Percentiles rank a stretch among this genome's conserved stretches.
Evolutionary conservation across 2,888 invertebrate genomes (phyloP).

Genomic region (Flexamia atlantica): DNA sequence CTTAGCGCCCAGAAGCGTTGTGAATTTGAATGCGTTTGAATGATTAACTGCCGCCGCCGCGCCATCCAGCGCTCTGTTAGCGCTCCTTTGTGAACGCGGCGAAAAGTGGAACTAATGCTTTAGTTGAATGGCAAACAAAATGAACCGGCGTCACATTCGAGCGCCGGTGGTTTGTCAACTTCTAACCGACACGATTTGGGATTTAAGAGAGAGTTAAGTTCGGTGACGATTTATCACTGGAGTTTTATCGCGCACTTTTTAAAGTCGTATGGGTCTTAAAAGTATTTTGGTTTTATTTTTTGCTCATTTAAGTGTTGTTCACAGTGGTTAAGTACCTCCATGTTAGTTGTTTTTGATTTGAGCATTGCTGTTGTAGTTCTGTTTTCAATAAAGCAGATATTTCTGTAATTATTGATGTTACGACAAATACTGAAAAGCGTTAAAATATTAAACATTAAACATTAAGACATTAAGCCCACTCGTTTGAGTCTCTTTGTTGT

Average conservation of each 20-base stretch:
- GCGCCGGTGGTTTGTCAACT: conserved; percentile 28
- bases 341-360: no score
- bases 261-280: conserved; percentile 5
- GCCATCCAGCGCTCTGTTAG: conserved; percentile 63
- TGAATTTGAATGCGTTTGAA: conserved; percentile 64
- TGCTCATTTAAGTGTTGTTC: no score
- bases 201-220: conserved; percentile 11
- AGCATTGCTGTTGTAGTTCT: no score
- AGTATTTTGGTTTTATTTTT: no score
- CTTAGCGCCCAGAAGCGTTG: conserved; percentile 62
- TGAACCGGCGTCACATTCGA: conserved; percentile 47
- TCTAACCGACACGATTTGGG: conserved; percentile 26
- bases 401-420: no score
- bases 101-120: conserved; percentile 63
- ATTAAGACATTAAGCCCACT: no score
- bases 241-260: background rate
- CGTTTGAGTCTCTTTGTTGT: no score
- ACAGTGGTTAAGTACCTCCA: no score
- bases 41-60: conserved; percentile 60
- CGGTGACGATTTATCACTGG: background rate
- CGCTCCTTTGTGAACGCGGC: conserved; percentile 58
- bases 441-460: no score
- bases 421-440: no score
- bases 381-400: no score
- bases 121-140: conserved; percentile 63